These are phyloP conservation scores for Martes martes DNA, from an alignment of 2,113 vertebrate species.

Conservation along the genomic window DNA sequence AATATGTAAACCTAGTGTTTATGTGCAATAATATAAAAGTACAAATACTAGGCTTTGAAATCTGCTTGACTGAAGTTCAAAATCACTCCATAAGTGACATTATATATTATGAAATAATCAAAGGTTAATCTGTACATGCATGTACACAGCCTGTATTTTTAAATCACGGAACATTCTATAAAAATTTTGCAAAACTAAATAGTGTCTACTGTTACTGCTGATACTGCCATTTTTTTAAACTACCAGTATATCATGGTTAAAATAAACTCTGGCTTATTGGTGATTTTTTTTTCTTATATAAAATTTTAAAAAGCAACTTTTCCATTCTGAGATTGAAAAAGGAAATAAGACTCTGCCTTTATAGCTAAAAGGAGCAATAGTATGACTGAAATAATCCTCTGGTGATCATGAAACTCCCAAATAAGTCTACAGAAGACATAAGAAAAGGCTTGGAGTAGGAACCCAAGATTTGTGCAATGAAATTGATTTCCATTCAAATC, in stretches of 20 bases:
- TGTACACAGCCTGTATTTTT: not conserved
- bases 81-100: not conserved
- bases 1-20: constrained; percentile 7
- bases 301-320: constrained; percentile 2
- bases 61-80: not conserved
- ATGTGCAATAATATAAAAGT: not conserved
- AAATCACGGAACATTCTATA: not conserved
- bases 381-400: constrained; percentile 49
- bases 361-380: not conserved
- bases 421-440: constrained; percentile 44
- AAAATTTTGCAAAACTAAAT: not conserved
- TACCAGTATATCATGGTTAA: not conserved
- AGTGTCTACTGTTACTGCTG: not conserved
- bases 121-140: not conserved
- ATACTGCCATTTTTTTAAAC: not conserved
- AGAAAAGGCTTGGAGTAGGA: constrained; percentile 47
- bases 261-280: not conserved
- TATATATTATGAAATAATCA: not conserved
- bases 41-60: not conserved
- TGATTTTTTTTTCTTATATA: constrained; percentile 24
- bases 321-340: not conserved
- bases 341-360: not conserved
- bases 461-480: constrained; percentile 79
- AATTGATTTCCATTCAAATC: constrained; percentile 87
- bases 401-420: constrained; percentile 61